Evolutionary conservation across 1,140 invertebrate genomes (phyloP), one percentile per base, ranked within the genome.

Genomic region (Mizuhopecten yessoensis): DNA sequence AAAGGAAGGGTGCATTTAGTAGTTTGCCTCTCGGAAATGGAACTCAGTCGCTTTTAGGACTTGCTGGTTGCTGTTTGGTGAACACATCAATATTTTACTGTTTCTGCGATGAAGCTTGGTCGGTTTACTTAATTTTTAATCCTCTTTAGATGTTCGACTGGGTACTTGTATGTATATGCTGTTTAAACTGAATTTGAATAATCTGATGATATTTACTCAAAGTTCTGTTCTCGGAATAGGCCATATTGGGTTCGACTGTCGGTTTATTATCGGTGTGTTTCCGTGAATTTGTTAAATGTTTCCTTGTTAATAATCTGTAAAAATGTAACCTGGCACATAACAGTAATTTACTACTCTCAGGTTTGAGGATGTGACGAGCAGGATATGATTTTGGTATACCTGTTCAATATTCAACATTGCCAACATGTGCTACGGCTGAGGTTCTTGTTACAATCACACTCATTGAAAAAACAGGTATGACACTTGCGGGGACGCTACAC

Each of bases 51-150:
- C 57, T n/a, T 75, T 29, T 75, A 75, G 57, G 23, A 75, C 57
- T 75, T 29, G 9, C 57, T 29, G 57, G 29, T 75, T 75, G 57
- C 57, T 75, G 57, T 75, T 75, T 29, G 57, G 17, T 75, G 57
- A 75, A n/a, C 57, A 75, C 17, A 75, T 75, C 57, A 75, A 75
- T 75, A 75, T 75, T 75, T 75, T 5, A 75, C 57, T 75, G 23
- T 23, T 3, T 75, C 9, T 75, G 57, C 57, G 57, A 75, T 17
- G 57, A 29, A 75, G 57, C 57, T 75, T 75, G 57, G 9, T n/a
- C 9, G 57, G 57, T 75, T 75, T 75, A 75, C 57, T 75, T 75
- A 75, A 75, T 75, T 29, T 75, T 75, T 75, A 75, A 75, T 75
- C n/a, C 57, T 11, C 29, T 75, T 75, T 75, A 75, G 57, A 5